Base-by-base conservation (phyloP, 1,140 invertebrate species). In the Platyura marginata region DNA sequence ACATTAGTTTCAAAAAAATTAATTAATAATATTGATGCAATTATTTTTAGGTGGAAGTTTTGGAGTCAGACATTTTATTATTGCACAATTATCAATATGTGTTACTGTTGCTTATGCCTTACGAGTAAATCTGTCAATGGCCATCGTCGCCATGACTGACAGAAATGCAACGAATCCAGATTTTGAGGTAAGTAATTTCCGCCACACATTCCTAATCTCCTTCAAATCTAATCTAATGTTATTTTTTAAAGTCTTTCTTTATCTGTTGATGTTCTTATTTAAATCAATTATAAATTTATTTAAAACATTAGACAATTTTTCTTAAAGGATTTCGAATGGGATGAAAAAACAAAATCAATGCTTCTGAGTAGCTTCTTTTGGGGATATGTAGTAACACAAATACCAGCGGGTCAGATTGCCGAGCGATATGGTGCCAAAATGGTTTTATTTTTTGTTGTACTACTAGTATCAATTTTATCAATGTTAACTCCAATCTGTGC, bases 291-390 rank as follows among this genome's bases (percentile, higher is more conserved):
- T n/a, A n/a, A n/a, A n/a, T n/a, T n/a, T n/a, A n/a, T n/a, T n/a
- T n/a, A n/a, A n/a, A n/a, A n/a, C 13, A n/a, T n/a, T n/a, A n/a
- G n/a, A n/a, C n/a, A n/a, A n/a, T n/a, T n/a, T n/a, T n/a, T n/a
- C n/a, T n/a, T 29, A 8, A 8, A 21, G 15, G 29, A 10, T 8
- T 71, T 66, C 39, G 40, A 56, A 19, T 72, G 75, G 75, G 52
- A 62, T 46, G 23, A 63, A 37, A 45, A 56, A 0, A 52, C 54
- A 1, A 67, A 73, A 51, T 68, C 68, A 11, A 29, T 70, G 2
- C 66, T 75, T 23, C 51, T 79, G 1, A 71, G 70, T n/a, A 71
- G 78, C 2, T 81, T 81, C 47, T 81, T 77, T 47, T 76, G 71
- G 70, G 67, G 68, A 10, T 71, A 71, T 43, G 57, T 69, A 1